Evolutionary conservation across 1,140 invertebrate species (phyloP).

Genomic region (Danaus plexippus): DNA sequence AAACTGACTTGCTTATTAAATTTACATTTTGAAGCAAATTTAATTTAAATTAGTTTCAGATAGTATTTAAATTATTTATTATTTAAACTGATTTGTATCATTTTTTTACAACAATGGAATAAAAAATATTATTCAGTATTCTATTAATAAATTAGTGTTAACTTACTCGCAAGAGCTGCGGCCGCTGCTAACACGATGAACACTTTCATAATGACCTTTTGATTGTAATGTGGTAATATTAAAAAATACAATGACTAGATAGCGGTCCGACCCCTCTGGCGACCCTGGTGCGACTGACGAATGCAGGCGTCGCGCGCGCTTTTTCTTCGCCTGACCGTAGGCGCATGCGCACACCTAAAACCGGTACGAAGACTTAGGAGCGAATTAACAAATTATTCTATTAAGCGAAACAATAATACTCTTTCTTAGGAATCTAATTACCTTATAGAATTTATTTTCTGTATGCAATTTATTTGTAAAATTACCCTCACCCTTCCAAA

Average conservation of each 20-base stretch:
- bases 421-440: constrained; percentile 25
- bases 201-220: constrained; percentile 67
- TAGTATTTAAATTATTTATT: too few relatives aligned
- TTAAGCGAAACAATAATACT: constrained; percentile 45
- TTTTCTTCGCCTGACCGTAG: constrained; percentile 63
- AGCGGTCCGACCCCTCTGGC: constrained; percentile 53
- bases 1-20: too few relatives aligned
- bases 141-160: background rate
- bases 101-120: too few relatives aligned
- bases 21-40: too few relatives aligned
- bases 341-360: constrained; percentile 54
- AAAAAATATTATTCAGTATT: too few relatives aligned
- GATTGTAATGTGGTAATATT: constrained; percentile 45
- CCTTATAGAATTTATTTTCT: constrained; percentile 14
- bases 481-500: background rate
- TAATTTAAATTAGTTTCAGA: too few relatives aligned
- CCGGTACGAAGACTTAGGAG: constrained; percentile 58
- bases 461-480: too few relatives aligned
- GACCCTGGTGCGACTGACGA: constrained; percentile 61
- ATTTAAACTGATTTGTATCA: too few relatives aligned
- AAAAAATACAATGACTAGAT: constrained; percentile 67
- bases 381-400: constrained; percentile 57
- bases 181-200: constrained; percentile 62
- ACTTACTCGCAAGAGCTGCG: constrained; percentile 63
- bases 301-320: constrained; percentile 53